Evolutionary conservation across 2,888 invertebrate species (phyloP), one percentile per base, ranked within the genome.

Genomic region (Aplocera efformata): DNA sequence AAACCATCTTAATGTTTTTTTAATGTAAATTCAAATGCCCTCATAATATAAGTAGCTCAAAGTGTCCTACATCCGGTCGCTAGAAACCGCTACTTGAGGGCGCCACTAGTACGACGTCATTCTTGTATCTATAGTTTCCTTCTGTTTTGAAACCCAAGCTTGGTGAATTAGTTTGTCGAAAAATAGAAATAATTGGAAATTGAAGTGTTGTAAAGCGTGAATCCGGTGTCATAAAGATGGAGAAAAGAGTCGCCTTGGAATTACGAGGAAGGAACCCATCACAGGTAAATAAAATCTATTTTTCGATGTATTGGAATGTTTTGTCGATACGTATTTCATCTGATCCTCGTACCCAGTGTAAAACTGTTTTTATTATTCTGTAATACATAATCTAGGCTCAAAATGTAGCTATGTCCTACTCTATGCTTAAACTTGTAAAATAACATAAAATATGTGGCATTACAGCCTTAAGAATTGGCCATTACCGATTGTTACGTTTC

Each of bases 201-300:
- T 53, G 54, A 64, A 75, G 80, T 79, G 78, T 63, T 68, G 39
- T 53, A 60, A 60, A 73, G 79, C 78, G 78, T 64, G 63, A 68
- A 59, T 60, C 56, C 50, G 60, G 54, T 64, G 58, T 64, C 56
- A 40, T 60, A 54, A 77, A 74, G 65, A 98, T 98, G 97, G 97
- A 97, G 90, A 97, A 97, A 85, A 94, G 98, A 88, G 94, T 98
- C 91, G 95, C 95, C 77, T 90, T 98, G 79, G 98, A 98, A 90
- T 94, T 95, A 90, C 92, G 98, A 77, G 98, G 97, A 84, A 93
- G 94, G 81, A 93, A 92, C 81, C 94, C 97, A 66, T 92, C 92
- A 78, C 94, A 97, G 91, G 98, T 98, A 91, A 93, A 92, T 75
- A 38, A 62, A 70, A 68, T 70, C 57, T 56, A 63, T 69, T 74